phyloP scores from a whole-genome alignment of 2,113 vertebrate species.

The Crotalus viridis region DNA sequence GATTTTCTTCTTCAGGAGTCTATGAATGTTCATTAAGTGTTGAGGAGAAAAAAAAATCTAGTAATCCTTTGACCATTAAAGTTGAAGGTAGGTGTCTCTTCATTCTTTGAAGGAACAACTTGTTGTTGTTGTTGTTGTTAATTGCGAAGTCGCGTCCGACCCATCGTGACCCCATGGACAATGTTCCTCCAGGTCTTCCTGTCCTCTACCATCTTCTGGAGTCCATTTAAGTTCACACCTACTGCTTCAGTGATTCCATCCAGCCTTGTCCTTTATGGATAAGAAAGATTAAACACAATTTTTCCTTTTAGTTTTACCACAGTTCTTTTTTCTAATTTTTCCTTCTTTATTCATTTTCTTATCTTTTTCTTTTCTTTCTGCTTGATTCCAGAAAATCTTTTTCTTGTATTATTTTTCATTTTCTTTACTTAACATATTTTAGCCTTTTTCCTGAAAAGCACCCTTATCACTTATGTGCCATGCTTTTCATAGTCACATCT shows the following conservation, averaged over 20 bases:
- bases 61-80: conserved; percentile 17
- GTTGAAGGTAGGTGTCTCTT: conserved; percentile 66
- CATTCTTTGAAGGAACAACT: rapidly evolving
- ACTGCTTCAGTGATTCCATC: no score
- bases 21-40: conserved; percentile 69
- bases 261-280: neutral
- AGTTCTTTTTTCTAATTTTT: neutral
- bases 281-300: neutral
- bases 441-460: neutral
- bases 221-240: no score
- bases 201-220: no score
- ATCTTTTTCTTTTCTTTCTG: neutral
- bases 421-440: neutral
- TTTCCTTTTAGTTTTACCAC: neutral
- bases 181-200: no score
- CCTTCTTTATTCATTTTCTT: neutral
- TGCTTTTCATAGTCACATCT: neutral
- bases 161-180: no score
- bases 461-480: neutral
- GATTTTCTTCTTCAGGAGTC: conserved; percentile 58
- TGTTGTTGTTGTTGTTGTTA: no score
- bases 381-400: neutral
- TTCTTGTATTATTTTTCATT: neutral
- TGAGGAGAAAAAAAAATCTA: conserved; percentile 47
- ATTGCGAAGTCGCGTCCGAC: no score